Percentiles rank a stretch among this genome's conserved stretches.
phyloP scores from a whole-genome alignment of 37 sponge, comb jelly and placozoan genomes.

The Diacarnus erythraeanus region DNA sequence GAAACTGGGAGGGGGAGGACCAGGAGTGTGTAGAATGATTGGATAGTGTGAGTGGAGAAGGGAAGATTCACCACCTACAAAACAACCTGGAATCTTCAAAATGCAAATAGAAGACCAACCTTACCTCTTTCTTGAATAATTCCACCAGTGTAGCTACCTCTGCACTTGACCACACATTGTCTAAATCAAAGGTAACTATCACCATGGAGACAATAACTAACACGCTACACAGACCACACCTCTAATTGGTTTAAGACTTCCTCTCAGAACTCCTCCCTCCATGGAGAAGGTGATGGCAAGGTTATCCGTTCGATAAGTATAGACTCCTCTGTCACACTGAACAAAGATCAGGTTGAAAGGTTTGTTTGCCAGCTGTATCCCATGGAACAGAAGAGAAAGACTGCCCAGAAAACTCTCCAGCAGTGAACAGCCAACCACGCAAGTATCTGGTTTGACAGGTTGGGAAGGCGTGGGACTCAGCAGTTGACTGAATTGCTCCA shows the following conservation, averaged over 20 bases:
- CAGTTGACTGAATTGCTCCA: constrained; percentile 36
- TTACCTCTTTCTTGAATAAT: constrained; percentile 65
- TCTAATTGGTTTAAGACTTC: constrained; percentile 27
- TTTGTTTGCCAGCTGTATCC: constrained; percentile 5
- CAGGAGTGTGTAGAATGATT: constrained; percentile 53
- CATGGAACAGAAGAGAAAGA: constrained; percentile 56
- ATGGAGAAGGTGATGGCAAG: constrained; percentile 32
- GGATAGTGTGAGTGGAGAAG: constrained; percentile 33
- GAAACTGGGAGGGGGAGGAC: constrained; percentile 38
- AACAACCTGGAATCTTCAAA: not conserved
- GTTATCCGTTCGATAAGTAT: constrained; percentile 43
- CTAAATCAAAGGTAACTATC: constrained; percentile 4
- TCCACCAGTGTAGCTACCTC: constrained; percentile 54
- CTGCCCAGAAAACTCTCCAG: constrained; percentile 58
- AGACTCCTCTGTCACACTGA: constrained; percentile 48
- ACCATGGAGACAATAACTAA: constrained; percentile 3
- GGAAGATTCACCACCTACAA: constrained; percentile 67
- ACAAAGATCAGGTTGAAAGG: constrained; percentile 22
- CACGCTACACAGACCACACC: not conserved
- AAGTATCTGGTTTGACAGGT: not conserved
- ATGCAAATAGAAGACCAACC: not conserved
- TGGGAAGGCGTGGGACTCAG: constrained; percentile 3
- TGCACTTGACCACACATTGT: constrained; percentile 37
- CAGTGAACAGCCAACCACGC: constrained; percentile 21
- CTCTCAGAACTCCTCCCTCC: constrained; percentile 25